Evolutionary conservation across 2,888 invertebrate species (phyloP), one percentile per base, ranked within the genome.

Genomic region (Acanthococcus lagerstroemiae): DNA sequence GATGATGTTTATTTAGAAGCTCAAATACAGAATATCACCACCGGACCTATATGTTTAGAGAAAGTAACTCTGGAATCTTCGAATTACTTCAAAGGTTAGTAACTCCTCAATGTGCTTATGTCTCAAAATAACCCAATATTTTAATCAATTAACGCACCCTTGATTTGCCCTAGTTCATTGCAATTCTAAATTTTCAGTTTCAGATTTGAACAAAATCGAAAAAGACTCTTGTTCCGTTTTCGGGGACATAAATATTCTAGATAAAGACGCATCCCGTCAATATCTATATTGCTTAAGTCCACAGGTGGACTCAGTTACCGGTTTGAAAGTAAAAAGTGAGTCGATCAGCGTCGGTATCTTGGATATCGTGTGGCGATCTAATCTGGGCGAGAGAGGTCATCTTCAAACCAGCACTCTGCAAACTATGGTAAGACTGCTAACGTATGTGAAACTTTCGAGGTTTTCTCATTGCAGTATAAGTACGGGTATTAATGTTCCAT

Each of bases 291-390:
- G 93, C 73, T 82, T 97, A 56, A 84, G 86, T 60, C 94, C 94
- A 4, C 86, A 85, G 74, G 82, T 85, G 58, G 86, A 85, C 74
- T 80, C 88, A 69, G 81, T 85, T 12, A 83, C 84, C 65, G 89
- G 92, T 77, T 83, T 86, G 17, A 88, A 88, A 73, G 80, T 87
- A 67, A 79, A 94, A 69, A 86, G 87, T 71, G 85, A 87, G 68
- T 87, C 90, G 12, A 91, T 89, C 61, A 89, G 88, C 74, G 90
- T 97, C 72, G 97, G 97, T 2, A 97, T 96, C 78, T 79, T 99
- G 65, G 97, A 99, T 78, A 97, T 99, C 74, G 90, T 95, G 9
- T 99, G 99, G 99, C 83, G 95, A 72, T 95, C 95, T 27, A 91
- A 93, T 78, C 83, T 97, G 73, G 97, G 97, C 21, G 97, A 97